Evolutionary conservation across 2,113 vertebrate species (phyloP).

Genomic region (Sturnus vulgaris): DNA sequence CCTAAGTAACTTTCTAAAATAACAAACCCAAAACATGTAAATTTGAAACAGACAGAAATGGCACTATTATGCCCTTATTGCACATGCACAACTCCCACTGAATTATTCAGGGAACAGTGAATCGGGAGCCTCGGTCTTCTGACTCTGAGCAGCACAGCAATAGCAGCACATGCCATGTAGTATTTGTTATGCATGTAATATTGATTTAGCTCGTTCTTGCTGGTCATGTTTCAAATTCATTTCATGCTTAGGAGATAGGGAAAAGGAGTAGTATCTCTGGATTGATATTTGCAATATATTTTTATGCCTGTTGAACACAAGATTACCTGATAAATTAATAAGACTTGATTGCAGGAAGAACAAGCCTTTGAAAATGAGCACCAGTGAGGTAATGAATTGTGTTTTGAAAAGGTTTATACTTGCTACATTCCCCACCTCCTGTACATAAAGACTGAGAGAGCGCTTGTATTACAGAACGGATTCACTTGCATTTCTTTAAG

Average conservation of each 20-base stretch:
- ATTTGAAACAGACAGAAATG: not conserved
- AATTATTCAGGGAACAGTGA: constrained; percentile 40
- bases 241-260: not conserved
- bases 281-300: constrained; percentile 4
- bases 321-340: constrained; percentile 48
- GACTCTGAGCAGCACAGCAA: not conserved
- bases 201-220: not conserved
- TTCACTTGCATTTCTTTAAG: not conserved
- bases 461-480: accelerated
- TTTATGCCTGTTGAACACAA: constrained; percentile 25
- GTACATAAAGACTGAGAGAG: not conserved
- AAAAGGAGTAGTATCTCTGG: not conserved
- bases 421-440: not conserved
- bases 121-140: not conserved
- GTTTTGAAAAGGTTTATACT: not conserved
- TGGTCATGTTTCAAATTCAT: constrained; percentile 40
- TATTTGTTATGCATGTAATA: not conserved
- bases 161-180: not conserved
- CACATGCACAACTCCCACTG: constrained; percentile 30
- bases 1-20: constrained; percentile 76
- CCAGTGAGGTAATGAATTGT: not conserved
- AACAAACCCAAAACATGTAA: constrained; percentile 47
- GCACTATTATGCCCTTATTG: not conserved
- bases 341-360: not conserved
- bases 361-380: not conserved